These are phyloP conservation scores for Macrochelys suwanniensis DNA, from an alignment of 2,797 vertebrate genomes.

Conservation along the genomic window DNA sequence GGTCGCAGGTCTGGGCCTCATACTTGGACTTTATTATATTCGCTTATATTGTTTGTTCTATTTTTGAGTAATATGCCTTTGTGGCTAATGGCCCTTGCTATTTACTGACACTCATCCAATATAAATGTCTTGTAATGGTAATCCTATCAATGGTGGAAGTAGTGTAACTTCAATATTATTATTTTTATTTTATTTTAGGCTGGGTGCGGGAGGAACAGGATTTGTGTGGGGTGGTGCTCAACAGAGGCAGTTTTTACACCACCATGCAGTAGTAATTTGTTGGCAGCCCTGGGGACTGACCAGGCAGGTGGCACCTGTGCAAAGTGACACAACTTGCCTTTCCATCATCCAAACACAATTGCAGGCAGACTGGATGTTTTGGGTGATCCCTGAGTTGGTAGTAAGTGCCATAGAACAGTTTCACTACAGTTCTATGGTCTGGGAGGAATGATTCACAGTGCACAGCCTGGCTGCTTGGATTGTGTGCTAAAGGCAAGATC, in stretches of 20 bases:
- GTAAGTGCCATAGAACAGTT: background rate
- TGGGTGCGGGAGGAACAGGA: background rate
- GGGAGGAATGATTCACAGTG: background rate
- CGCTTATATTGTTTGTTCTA: background rate
- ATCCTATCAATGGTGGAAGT: background rate
- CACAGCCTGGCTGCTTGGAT: background rate
- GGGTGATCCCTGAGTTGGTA: background rate
- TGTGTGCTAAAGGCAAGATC: background rate
- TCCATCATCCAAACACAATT: background rate
- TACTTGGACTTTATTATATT: accelerated
- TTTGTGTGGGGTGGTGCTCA: background rate
- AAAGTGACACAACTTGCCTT: background rate
- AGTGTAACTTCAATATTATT: background rate
- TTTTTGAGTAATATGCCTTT: background rate
- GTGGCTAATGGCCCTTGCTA: accelerated
- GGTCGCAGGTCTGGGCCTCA: background rate
- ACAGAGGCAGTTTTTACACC: background rate
- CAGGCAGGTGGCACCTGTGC: background rate
- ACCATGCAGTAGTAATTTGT: background rate
- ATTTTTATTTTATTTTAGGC: background rate
- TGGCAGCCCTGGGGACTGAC: background rate
- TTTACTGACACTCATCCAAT: background rate
- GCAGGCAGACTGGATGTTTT: background rate
- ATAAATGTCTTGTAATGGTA: accelerated
- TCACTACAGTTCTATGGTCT: background rate